These are phyloP conservation scores for Zaprionus tsacasi DNA, from an alignment of 1,140 invertebrate genomes.

Conservation along the genomic window DNA sequence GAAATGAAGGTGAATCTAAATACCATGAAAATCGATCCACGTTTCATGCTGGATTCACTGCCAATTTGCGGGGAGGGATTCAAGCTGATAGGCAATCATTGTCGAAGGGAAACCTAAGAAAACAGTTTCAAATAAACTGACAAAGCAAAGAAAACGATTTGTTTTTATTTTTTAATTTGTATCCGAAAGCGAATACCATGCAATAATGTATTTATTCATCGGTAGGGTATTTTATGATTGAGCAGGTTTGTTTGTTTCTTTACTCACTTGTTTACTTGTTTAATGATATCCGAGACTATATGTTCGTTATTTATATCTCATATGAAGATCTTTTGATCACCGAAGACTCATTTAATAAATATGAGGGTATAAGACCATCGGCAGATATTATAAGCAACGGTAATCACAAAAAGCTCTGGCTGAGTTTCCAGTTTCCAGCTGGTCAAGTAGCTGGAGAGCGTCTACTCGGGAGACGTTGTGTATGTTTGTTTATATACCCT, in stretches of 20 bases:
- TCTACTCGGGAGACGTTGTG: not conserved
- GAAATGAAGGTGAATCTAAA: not conserved
- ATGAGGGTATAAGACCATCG: not conserved
- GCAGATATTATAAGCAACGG: not conserved
- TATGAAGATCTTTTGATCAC: not conserved
- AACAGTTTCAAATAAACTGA: constrained; percentile 1
- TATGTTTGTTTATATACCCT: not conserved
- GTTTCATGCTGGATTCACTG: constrained; percentile 52
- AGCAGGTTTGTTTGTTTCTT: too few species aligned
- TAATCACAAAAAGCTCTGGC: not conserved
- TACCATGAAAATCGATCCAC: constrained; percentile 28
- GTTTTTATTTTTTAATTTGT: not conserved
- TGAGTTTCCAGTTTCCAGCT: constrained; percentile 28
- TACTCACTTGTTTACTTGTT: too few species aligned
- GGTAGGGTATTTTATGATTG: too few species aligned
- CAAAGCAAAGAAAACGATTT: not conserved
- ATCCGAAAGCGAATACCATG: too few species aligned
- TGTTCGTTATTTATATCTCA: too few species aligned
- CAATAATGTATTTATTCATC: too few species aligned
- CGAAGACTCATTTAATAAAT: not conserved
- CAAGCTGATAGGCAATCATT: constrained; percentile 31
- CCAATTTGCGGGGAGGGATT: constrained; percentile 40
- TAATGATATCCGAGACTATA: too few species aligned
- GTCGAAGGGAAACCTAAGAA: constrained; percentile 48
- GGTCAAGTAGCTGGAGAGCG: constrained; percentile 4